Evolutionary conservation across 2,797 vertebrate genomes (phyloP).

Genomic region (Crocidura indochinensis): DNA sequence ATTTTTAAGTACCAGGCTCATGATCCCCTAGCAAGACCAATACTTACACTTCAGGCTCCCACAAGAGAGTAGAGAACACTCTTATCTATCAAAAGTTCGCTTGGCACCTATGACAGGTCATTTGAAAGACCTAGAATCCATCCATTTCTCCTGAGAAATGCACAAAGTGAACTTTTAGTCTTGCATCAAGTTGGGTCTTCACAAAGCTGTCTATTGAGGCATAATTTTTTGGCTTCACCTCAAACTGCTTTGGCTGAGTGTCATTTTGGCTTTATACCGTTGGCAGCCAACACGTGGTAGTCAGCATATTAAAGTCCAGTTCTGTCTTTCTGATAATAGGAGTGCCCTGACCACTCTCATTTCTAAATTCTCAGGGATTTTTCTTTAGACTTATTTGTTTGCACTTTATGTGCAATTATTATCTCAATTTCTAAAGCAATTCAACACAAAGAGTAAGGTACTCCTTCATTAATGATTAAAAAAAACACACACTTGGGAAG

Average conservation of each 20-base stretch:
- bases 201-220: background rate
- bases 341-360: background rate
- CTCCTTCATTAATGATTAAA: background rate
- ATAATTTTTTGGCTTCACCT: background rate
- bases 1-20: background rate
- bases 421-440: slow-evolving; percentile 26
- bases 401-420: background rate
- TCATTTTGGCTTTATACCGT: background rate
- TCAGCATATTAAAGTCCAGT: background rate
- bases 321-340: background rate
- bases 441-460: background rate
- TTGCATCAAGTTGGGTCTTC: background rate
- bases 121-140: background rate
- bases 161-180: background rate
- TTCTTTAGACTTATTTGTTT: background rate
- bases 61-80: too few relatives aligned
- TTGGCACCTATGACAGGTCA: background rate
- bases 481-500: background rate
- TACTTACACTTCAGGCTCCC: background rate
- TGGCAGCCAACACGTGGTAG: background rate
- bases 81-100: background rate
- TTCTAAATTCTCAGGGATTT: background rate
- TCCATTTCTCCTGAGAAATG: background rate
- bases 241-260: background rate
- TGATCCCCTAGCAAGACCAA: background rate